phyloP scores from a whole-genome alignment of 2,113 vertebrate genomes.

The Daphoenositta chrysoptera region DNA sequence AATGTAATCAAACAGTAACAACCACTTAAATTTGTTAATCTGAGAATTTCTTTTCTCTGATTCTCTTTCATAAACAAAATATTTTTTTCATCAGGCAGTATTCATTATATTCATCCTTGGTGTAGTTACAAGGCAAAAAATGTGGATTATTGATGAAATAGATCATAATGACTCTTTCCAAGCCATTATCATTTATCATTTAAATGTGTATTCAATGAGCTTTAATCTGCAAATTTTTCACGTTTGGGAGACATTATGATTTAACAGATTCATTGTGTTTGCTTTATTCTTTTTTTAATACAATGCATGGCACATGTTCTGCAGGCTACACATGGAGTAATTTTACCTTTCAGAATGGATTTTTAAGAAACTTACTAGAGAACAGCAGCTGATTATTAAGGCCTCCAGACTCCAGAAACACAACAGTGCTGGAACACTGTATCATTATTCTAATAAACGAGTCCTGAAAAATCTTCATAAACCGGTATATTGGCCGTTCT shows the following conservation, averaged over 20 bases:
- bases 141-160: conserved; percentile 66
- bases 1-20: conserved; percentile 27
- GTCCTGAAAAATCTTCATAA: background rate
- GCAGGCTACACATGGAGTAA: background rate
- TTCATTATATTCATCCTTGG: conserved; percentile 37
- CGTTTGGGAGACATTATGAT: conserved; percentile 52
- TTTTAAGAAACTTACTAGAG: background rate
- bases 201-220: conserved; percentile 70
- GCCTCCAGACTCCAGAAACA: background rate
- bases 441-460: background rate
- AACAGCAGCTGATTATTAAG: background rate
- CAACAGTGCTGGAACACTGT: background rate
- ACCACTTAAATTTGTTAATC: conserved; percentile 39
- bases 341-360: background rate
- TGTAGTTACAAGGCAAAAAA: conserved; percentile 55
- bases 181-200: conserved; percentile 66
- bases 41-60: conserved; percentile 36
- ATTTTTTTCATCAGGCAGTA: conserved; percentile 38
- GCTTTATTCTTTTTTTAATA: conserved; percentile 46
- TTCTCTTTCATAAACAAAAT: conserved; percentile 51
- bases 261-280: conserved; percentile 69
- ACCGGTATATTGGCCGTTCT: background rate
- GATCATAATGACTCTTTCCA: conserved; percentile 61
- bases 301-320: background rate
- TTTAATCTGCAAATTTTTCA: conserved; percentile 73